Percentiles rank a stretch among this genome's conserved stretches.
Conservation (phyloP, 2,113 vertebrate species). For the Petroica traversi region DNA sequence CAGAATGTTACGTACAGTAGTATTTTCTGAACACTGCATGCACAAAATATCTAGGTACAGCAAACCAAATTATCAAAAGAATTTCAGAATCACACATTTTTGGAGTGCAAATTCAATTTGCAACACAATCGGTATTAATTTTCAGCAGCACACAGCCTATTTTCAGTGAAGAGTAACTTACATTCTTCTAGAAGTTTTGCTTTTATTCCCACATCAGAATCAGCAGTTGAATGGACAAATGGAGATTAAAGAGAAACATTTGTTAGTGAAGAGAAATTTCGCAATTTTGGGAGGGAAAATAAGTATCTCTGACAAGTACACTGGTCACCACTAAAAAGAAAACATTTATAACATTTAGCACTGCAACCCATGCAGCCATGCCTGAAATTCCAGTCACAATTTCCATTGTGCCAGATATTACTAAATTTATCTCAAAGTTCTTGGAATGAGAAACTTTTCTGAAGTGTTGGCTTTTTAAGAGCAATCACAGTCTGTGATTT, state of each 20-base stretch:
- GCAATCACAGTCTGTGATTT: background rate
- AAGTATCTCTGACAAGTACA: constrained; percentile 1
- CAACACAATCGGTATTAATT: constrained; percentile 45
- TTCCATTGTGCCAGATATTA: background rate
- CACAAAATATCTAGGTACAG: constrained; percentile 57
- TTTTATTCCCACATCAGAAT: constrained; percentile 85
- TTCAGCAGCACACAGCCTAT: constrained; percentile 42
- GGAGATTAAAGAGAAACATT: constrained; percentile 84
- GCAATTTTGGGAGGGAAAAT: constrained; percentile 42
- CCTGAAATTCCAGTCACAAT: background rate
- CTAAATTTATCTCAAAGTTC: background rate
- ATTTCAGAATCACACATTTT: constrained; percentile 51
- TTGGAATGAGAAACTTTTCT: background rate
- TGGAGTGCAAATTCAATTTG: constrained; percentile 31
- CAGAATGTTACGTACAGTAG: background rate
- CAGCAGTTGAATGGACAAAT: constrained; percentile 82
- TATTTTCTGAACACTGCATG: constrained; percentile 65
- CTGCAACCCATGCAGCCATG: background rate
- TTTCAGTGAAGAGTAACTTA: constrained; percentile 82
- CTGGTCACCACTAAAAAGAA: constrained; percentile 33
- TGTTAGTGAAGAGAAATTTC: constrained; percentile 78
- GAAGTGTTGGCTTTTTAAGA: constrained; percentile 14
- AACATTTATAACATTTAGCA: background rate
- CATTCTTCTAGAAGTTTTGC: constrained; percentile 94
- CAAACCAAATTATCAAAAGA: constrained; percentile 46